These are phyloP conservation scores for Mixornis gularis DNA, from an alignment of 2,113 vertebrate species.

Conservation along the genomic window DNA sequence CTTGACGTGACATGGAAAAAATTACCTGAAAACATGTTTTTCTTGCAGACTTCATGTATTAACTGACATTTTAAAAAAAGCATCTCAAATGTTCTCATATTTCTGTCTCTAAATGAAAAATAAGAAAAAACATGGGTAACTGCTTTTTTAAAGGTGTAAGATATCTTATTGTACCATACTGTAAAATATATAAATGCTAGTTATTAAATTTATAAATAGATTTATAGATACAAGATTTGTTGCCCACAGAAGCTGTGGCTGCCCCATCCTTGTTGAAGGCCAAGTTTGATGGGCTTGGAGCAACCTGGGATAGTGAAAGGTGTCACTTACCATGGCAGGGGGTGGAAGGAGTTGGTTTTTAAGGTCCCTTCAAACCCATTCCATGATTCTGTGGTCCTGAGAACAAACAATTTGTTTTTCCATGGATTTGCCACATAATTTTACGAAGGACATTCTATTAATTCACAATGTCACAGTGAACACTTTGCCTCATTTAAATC, in stretches of 20 bases:
- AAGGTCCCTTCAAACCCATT: not conserved
- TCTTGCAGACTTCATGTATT: not conserved
- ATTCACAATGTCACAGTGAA: not conserved
- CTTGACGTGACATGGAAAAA: not conserved
- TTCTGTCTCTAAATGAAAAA: not conserved
- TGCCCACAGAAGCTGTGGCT: not conserved
- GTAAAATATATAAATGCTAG: not conserved
- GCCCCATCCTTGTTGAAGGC: not conserved
- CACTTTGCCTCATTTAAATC: not conserved
- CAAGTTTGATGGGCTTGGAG: not conserved
- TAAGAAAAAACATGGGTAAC: not conserved
- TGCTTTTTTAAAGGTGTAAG: not conserved
- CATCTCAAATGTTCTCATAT: not conserved
- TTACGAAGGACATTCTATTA: not conserved
- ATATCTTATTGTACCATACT: not conserved
- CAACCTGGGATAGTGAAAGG: not conserved
- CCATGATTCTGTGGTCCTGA: not conserved
- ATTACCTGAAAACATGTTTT: not conserved
- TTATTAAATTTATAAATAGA: not conserved
- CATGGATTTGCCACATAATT: not conserved
- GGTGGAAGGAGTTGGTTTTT: not conserved
- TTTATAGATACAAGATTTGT: not conserved
- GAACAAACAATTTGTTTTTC: not conserved
- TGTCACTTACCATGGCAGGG: not conserved
- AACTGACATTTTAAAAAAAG: not conserved